These are phyloP conservation scores for Rotaria socialis DNA, from an alignment of 2,888 invertebrate genomes.

Conservation along the genomic window DNA sequence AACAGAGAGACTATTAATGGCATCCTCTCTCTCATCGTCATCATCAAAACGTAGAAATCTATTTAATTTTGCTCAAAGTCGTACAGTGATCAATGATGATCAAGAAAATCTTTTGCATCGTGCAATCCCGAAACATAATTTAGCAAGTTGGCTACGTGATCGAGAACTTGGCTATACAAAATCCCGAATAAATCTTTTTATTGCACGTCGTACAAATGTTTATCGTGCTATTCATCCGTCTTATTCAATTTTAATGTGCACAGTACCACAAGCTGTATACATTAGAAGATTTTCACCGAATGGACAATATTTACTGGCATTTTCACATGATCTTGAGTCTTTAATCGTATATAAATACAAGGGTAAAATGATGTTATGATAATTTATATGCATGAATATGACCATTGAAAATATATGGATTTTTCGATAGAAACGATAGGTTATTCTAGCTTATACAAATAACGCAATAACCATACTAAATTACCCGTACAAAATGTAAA, in stretches of 20 bases:
- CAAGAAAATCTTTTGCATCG: not conserved
- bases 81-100: not conserved
- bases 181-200: not conserved
- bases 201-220: not conserved
- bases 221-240: constrained; percentile 16
- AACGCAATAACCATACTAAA: too few relatives aligned
- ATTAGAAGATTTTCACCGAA: constrained; percentile 20
- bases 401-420: too few relatives aligned
- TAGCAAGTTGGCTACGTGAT: not conserved
- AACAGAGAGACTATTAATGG: not conserved
- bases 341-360: not conserved
- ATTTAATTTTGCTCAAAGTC: not conserved
- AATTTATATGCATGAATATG: too few relatives aligned
- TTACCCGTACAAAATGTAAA: too few relatives aligned
- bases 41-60: not conserved
- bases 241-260: constrained; percentile 17
- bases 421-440: too few relatives aligned
- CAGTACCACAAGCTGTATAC: constrained; percentile 13
- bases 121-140: constrained; percentile 1
- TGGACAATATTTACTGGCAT: constrained; percentile 5
- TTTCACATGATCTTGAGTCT: not conserved
- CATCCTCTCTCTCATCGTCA: not conserved
- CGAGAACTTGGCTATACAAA: not conserved
- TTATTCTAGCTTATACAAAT: too few relatives aligned
- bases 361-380: not conserved